Base-by-base conservation (phyloP, 1,140 invertebrate species). In the Solenopsis fugax region DNA sequence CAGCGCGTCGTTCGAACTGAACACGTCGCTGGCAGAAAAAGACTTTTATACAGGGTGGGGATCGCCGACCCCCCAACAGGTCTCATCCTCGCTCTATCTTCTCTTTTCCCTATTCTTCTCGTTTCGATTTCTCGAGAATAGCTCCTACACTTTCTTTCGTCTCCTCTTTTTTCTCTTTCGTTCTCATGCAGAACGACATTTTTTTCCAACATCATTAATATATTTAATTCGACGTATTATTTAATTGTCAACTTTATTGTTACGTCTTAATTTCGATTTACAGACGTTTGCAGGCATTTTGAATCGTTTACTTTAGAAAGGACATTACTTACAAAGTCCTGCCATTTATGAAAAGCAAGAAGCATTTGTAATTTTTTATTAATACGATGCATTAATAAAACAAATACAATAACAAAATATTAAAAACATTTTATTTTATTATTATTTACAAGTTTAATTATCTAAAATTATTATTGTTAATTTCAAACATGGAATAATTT, bases 31-130 rank as follows among this genome's bases (percentile, higher is more conserved):
- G 72, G 87, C 80, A 67, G 90, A 91, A 86, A 85, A 85, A 90
- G 87, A 85, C 85, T 91, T 91, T 90, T 91, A 91, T 91, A 90
- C 69, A 90, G 87, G 87, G 89, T 90, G 90, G 90, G 90, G 89
- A 80, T 82, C 85, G 37, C 56, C 87, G 58, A 85, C 75, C 75
- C 77, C 80, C 82, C 62, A 58, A 72, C 86, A 77, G 52, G 81
- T 75, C 84, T 85, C 90, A 91, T 91, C 77, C 77, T 90, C 73
- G 73, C 56, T 58, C 67, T 60, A 84, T 87, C 90, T 88, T 85
- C 84, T 90, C 82, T 91, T 84, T 69, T 90, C 54, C 50, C 69
- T 88, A 91, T 91, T 90, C 90, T 89, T 90, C 73, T 77, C 50
- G 18, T 52, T 60, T 81, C 65, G 10, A 52, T 41, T 71, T 24